Conservation (phyloP, 2,113 vertebrate species). For the Hippolais icterina region DNA sequence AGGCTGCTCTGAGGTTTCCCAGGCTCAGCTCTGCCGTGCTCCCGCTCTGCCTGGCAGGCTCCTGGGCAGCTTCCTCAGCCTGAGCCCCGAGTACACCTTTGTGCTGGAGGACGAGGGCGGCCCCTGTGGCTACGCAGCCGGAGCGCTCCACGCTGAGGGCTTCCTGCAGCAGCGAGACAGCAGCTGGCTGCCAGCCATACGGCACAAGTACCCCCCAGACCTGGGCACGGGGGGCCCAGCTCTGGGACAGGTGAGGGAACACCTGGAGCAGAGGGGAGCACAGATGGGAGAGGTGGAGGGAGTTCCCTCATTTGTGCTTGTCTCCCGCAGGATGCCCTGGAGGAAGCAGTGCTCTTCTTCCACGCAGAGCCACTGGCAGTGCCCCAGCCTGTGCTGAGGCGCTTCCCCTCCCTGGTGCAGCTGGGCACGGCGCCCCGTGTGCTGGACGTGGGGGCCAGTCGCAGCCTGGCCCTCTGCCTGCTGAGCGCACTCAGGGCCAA, state of each 20-base stretch:
- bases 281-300: background rate
- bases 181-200: slow-evolving; percentile 79
- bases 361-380: slow-evolving; percentile 77
- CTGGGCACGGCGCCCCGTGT: slow-evolving; percentile 78
- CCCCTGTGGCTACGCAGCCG: slow-evolving; percentile 78
- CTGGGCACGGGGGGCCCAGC: background rate
- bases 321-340: slow-evolving; percentile 68
- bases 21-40: background rate
- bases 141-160: slow-evolving; percentile 75
- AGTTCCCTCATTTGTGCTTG: background rate
- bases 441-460: slow-evolving; percentile 78
- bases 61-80: slow-evolving; percentile 80
- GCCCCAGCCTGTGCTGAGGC: slow-evolving; percentile 80
- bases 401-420: slow-evolving; percentile 84
- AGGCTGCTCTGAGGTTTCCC: background rate
- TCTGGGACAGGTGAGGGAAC: slow-evolving; percentile 36
- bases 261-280: background rate
- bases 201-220: slow-evolving; percentile 35
- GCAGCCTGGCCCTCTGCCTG: slow-evolving; percentile 78
- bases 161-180: slow-evolving; percentile 80
- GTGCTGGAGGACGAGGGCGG: slow-evolving; percentile 84
- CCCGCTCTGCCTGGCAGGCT: slow-evolving; percentile 57
- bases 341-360: slow-evolving; percentile 69
- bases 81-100: slow-evolving; percentile 83
- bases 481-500: slow-evolving; percentile 82